These are phyloP conservation scores for Notoglanidium macrostoma DNA, from an alignment of 2,797 vertebrate species.

Conservation along the genomic window DNA sequence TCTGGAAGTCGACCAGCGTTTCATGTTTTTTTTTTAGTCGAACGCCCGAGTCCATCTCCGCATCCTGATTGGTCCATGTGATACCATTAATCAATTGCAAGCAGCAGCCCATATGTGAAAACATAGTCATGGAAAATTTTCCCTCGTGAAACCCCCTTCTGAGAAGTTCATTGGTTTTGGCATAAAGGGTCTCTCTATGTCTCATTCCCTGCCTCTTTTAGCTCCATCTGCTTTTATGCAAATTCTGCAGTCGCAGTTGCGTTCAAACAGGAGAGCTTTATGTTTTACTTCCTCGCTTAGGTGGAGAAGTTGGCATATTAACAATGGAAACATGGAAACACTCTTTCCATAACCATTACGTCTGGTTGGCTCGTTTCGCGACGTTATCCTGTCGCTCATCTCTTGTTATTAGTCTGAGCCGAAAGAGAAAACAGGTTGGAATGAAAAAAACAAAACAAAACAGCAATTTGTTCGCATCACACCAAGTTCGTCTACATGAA, in stretches of 20 bases:
- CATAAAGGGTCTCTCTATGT: conserved; percentile 13
- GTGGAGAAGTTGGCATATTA: neutral
- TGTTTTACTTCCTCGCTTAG: neutral
- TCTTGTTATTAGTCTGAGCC: neutral
- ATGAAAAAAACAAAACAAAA: neutral
- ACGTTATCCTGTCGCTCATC: neutral
- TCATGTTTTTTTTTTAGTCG: neutral
- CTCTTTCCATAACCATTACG: neutral
- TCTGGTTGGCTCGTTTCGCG: neutral
- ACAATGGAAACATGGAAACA: neutral
- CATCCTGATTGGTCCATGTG: conserved; percentile 14
- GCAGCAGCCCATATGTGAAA: conserved; percentile 44
- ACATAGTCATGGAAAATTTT: conserved; percentile 35
- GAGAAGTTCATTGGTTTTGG: conserved; percentile 28
- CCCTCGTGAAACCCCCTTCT: neutral
- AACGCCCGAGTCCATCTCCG: conserved; percentile 9
- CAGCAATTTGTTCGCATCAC: neutral
- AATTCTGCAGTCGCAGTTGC: neutral
- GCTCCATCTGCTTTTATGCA: neutral
- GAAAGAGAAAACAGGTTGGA: neutral
- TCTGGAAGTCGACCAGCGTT: neutral
- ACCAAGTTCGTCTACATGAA: neutral
- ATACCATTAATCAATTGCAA: conserved; percentile 55
- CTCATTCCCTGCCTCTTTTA: neutral
- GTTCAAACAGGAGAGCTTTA: neutral